These are phyloP conservation scores for Ellobium chinense DNA, from an alignment of 2,888 invertebrate genomes.

Conservation along the genomic window DNA sequence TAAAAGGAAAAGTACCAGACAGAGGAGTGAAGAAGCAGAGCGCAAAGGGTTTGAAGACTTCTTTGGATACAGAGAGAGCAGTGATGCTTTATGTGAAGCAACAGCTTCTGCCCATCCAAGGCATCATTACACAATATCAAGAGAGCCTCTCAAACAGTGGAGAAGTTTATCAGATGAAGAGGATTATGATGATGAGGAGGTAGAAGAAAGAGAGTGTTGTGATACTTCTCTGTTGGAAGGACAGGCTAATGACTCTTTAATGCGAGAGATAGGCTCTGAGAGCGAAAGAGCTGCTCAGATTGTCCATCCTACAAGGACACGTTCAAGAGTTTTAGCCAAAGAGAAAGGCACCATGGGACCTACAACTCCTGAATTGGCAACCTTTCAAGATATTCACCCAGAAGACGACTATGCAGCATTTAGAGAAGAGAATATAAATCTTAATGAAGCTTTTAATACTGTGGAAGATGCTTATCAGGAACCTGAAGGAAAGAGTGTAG, in stretches of 20 bases:
- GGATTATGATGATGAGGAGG: background rate
- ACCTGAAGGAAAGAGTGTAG: too few relatives aligned
- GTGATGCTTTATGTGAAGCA: background rate
- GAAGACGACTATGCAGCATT: background rate
- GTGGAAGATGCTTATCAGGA: too few relatives aligned
- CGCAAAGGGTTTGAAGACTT: background rate
- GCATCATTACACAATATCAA: background rate
- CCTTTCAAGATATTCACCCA: too few relatives aligned
- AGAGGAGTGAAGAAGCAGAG: background rate
- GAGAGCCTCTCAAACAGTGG: background rate
- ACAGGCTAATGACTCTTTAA: too few relatives aligned
- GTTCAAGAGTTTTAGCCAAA: too few relatives aligned
- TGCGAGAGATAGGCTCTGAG: too few relatives aligned
- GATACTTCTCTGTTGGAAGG: too few relatives aligned
- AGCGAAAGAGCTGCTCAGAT: too few relatives aligned
- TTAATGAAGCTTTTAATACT: background rate
- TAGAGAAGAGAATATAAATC: background rate
- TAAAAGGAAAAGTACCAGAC: background rate
- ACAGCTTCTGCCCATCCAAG: background rate
- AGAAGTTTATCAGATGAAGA: background rate
- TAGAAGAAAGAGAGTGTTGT: too few relatives aligned
- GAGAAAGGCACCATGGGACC: too few relatives aligned
- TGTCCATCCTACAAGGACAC: too few relatives aligned
- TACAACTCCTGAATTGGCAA: too few relatives aligned
- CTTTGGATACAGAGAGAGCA: background rate